Evolutionary conservation across 2,113 vertebrate species (phyloP).

Genomic region (Indicator maculatus): DNA sequence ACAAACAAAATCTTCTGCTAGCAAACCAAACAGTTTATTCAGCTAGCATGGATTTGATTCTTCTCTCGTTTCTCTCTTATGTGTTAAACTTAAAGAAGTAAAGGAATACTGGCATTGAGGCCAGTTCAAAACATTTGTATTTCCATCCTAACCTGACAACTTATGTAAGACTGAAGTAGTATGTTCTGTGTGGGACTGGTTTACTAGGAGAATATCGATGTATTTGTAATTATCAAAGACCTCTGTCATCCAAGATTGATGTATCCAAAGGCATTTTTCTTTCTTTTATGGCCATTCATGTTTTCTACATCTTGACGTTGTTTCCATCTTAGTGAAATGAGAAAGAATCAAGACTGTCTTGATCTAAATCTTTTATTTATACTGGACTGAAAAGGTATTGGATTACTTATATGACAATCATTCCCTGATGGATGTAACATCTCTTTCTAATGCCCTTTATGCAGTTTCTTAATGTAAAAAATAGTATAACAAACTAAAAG

Average conservation of each 20-base stretch:
- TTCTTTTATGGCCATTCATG: neutral
- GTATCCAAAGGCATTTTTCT: neutral
- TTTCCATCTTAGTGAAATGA: slow-evolving; percentile 23
- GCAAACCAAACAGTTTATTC: neutral
- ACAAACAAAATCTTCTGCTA: neutral
- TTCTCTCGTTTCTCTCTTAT: neutral
- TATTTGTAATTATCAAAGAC: neutral
- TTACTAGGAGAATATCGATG: neutral
- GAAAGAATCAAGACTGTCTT: slow-evolving; percentile 25
- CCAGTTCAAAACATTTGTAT: neutral
- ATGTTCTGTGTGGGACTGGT: neutral
- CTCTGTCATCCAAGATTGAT: neutral
- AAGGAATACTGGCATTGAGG: neutral
- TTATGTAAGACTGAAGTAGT: neutral
- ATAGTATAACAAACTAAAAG: slow-evolving; percentile 5
- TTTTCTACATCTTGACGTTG: neutral
- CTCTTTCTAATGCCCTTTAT: slow-evolving; percentile 39
- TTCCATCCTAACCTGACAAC: neutral
- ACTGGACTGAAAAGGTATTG: slow-evolving; percentile 36
- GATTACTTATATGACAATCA: slow-evolving; percentile 30
- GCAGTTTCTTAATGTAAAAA: slow-evolving; percentile 47
- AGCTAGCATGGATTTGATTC: neutral
- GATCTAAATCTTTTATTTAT: slow-evolving; percentile 57
- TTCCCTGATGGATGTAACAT: slow-evolving; percentile 20
- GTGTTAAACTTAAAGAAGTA: neutral